Evolutionary conservation across 2,888 invertebrate genomes (phyloP), one percentile per base, ranked within the genome.

Genomic region (Amphipyra berbera): DNA sequence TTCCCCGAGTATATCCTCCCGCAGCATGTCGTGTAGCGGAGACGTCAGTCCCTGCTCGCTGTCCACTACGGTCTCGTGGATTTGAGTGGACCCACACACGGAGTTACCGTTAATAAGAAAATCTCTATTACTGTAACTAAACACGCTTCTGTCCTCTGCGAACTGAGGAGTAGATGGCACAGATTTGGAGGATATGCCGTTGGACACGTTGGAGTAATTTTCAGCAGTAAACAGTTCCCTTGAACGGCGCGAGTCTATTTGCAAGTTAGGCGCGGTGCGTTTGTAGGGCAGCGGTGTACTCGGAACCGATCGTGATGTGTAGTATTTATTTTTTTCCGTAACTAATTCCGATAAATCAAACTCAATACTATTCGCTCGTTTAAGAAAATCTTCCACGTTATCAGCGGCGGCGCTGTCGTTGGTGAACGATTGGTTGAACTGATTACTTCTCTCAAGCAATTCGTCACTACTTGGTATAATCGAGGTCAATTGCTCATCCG

Each of bases 111-210:
- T 96, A 52, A 96, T 96, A 6, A 96, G 90, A 75, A 95, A 96
- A 84, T 96, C 96, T 73, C 95, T 84, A 72, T 95, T 95, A 67
- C 96, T 96, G 81, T 96, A 96, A 63, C 96, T 95, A 78, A 96
- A 96, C 45, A 96, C 95, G 76, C 89, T 92, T 53, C 94, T 85
- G 33, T 94, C 95, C 69, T 95, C 92, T 12, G 92, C 90, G 63
- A 96, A 88, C 77, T 96, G 95, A 13, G 97, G 97, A 48, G 89
- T 89, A 9, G 97, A 96, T 27, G 97, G 97, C 89, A 97, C 97
- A 0, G 97, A 97, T 83, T 97, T 96, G 12, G 97, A 97, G 44
- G 92, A 93, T 76, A 95, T 95, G 42, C 96, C 96, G 75, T 95
- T 95, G n/a, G 91, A 81, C 52, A 82, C 76, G 65, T 75, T 85